phyloP scores from a whole-genome alignment of 1,140 invertebrate genomes.

The Drosophila bocki region DNA sequence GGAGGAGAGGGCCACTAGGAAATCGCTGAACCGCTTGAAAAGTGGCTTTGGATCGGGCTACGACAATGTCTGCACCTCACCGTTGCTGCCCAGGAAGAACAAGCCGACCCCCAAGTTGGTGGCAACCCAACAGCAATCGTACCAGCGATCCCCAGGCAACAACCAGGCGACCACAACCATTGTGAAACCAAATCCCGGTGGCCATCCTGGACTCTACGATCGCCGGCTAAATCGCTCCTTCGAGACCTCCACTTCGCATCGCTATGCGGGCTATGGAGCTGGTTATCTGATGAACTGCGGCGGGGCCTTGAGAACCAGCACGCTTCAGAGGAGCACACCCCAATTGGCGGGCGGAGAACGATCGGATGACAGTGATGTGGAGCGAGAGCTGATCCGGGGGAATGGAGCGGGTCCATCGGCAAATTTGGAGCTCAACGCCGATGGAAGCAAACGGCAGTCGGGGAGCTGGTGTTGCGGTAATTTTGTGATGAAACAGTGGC shows the following conservation, averaged over 20 bases:
- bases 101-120: slow-evolving; percentile 69
- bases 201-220: slow-evolving; percentile 81
- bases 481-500: slow-evolving; percentile 86
- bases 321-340: slow-evolving; percentile 67
- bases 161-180: slow-evolving; percentile 51
- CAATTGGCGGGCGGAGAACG: slow-evolving; percentile 65
- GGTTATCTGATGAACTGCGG: slow-evolving; percentile 80
- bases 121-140: slow-evolving; percentile 52
- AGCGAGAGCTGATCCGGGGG: slow-evolving; percentile 45
- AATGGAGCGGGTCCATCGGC: slow-evolving; percentile 27
- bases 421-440: slow-evolving; percentile 58
- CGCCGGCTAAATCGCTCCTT: slow-evolving; percentile 83
- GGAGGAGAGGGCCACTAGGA: slow-evolving; percentile 78
- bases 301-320: slow-evolving; percentile 67
- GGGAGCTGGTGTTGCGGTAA: slow-evolving; percentile 87
- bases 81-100: slow-evolving; percentile 79
- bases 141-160: slow-evolving; percentile 35
- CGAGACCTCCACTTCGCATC: slow-evolving; percentile 76
- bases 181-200: slow-evolving; percentile 61
- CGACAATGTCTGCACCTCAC: slow-evolving; percentile 83
- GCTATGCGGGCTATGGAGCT: slow-evolving; percentile 78
- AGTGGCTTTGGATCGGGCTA: slow-evolving; percentile 83
- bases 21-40: slow-evolving; percentile 78
- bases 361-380: slow-evolving; percentile 72
- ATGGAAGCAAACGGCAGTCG: slow-evolving; percentile 71